phyloP scores from a whole-genome alignment of 2,797 vertebrate species.

The Anabas testudineus region DNA sequence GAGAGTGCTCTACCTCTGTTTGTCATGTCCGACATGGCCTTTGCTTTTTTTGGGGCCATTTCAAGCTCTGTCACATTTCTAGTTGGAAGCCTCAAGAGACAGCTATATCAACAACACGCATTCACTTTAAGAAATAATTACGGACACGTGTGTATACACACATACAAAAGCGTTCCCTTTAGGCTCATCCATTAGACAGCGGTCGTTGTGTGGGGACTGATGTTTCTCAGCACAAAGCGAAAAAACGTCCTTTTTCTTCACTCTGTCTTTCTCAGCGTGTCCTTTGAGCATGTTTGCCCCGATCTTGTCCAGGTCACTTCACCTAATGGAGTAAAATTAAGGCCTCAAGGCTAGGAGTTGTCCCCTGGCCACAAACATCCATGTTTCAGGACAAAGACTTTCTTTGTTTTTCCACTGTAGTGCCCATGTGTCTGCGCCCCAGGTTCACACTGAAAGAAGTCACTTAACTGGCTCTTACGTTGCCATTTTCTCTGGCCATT shows the following conservation, averaged over 20 bases:
- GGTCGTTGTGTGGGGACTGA: slow-evolving; percentile 35
- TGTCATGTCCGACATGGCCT: slow-evolving; percentile 55
- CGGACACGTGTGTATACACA: slow-evolving; percentile 25
- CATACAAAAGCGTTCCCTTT: slow-evolving; percentile 34
- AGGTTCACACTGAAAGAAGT: slow-evolving; percentile 58
- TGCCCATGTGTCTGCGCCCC: slow-evolving; percentile 44
- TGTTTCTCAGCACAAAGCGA: slow-evolving; percentile 28
- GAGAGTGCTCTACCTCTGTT: slow-evolving; percentile 26
- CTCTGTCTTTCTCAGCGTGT: slow-evolving; percentile 58
- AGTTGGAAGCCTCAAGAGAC: slow-evolving; percentile 44
- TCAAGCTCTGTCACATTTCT: slow-evolving; percentile 42
- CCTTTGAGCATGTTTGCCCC: slow-evolving; percentile 72
- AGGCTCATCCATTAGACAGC: slow-evolving; percentile 50
- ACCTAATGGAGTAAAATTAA: slow-evolving; percentile 66
- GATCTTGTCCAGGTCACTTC: slow-evolving; percentile 80
- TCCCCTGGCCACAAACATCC: slow-evolving; percentile 58
- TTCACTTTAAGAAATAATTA: slow-evolving; percentile 24
- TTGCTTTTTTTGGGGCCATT: slow-evolving; percentile 42
- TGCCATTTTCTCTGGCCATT: slow-evolving; percentile 79
- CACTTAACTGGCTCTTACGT: slow-evolving; percentile 75
- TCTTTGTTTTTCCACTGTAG: slow-evolving; percentile 51
- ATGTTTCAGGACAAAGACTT: slow-evolving; percentile 53
- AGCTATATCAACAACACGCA: slow-evolving; percentile 15
- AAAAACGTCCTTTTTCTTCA: slow-evolving; percentile 49
- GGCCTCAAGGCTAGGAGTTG: slow-evolving; percentile 54